These are phyloP conservation scores for Rhamnusium bicolor DNA, from an alignment of 2,888 invertebrate genomes.

Conservation along the genomic window DNA sequence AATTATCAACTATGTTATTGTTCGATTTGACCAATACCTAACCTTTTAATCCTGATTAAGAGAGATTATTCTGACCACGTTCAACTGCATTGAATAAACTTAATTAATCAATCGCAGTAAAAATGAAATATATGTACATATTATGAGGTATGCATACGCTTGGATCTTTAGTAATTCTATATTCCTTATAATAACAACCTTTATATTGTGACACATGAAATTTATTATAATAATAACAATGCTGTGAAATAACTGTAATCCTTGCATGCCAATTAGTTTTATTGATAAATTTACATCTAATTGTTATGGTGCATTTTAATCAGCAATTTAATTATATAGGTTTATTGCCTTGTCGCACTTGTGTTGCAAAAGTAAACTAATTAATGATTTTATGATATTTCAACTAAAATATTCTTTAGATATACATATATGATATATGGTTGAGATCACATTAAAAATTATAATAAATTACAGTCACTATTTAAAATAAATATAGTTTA, in stretches of 20 bases:
- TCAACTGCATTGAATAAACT: neutral
- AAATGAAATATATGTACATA: neutral
- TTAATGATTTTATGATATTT: too few relatives aligned
- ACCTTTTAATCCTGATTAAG: neutral
- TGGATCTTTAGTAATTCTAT: neutral
- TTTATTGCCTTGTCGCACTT: too few relatives aligned
- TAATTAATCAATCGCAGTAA: neutral
- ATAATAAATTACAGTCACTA: too few relatives aligned
- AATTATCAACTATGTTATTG: neutral
- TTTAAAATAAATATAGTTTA: too few relatives aligned
- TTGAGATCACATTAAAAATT: too few relatives aligned
- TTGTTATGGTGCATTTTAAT: neutral
- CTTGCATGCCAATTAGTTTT: neutral
- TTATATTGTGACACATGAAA: neutral
- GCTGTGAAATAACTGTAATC: neutral
- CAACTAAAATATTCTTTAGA: too few relatives aligned
- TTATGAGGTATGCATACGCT: neutral
- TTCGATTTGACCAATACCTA: neutral
- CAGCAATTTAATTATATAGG: neutral
- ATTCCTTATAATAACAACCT: neutral
- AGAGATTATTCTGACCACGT: neutral
- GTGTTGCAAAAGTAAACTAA: too few relatives aligned
- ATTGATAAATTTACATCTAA: neutral
- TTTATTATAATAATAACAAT: neutral
- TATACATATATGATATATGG: too few relatives aligned